These are phyloP conservation scores for Tetropium fuscum DNA, from an alignment of 2,888 invertebrate genomes.

Conservation along the genomic window DNA sequence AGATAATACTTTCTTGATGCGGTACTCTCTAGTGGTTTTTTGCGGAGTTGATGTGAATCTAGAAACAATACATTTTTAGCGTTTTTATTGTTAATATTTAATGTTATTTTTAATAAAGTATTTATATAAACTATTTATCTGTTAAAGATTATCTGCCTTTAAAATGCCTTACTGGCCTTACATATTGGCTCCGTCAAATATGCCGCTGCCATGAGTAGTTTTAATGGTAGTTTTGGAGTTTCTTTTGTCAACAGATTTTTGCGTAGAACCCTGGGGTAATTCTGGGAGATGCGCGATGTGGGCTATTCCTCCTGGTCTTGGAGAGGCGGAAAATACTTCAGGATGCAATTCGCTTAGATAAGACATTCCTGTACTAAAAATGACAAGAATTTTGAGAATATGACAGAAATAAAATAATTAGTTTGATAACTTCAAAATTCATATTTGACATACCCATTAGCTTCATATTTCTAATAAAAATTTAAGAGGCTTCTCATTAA, in stretches of 20 bases:
- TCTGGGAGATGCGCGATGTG: background rate
- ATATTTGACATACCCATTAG: too few species aligned
- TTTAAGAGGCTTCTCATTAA: background rate
- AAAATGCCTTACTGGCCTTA: too few species aligned
- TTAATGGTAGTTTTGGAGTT: background rate
- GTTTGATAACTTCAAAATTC: background rate
- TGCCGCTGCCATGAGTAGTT: background rate
- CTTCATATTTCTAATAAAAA: too few species aligned
- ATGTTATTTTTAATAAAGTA: too few species aligned
- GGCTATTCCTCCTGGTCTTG: slow-evolving; percentile 14
- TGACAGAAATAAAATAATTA: background rate
- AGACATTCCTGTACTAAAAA: slow-evolving; percentile 11
- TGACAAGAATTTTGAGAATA: slow-evolving; percentile 11
- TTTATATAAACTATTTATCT: too few species aligned
- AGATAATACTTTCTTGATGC: background rate
- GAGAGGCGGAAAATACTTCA: slow-evolving; percentile 2
- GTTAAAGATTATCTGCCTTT: too few species aligned
- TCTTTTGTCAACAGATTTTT: background rate
- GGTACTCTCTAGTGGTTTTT: slow-evolving; percentile 5
- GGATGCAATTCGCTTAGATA: slow-evolving; percentile 12
- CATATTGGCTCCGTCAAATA: background rate
- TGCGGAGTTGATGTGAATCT: too few species aligned
- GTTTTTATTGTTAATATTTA: too few species aligned
- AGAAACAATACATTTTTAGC: too few species aligned
- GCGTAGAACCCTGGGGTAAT: too few species aligned